phyloP scores from a whole-genome alignment of 1,140 invertebrate species.

The Bacillus rossius region DNA sequence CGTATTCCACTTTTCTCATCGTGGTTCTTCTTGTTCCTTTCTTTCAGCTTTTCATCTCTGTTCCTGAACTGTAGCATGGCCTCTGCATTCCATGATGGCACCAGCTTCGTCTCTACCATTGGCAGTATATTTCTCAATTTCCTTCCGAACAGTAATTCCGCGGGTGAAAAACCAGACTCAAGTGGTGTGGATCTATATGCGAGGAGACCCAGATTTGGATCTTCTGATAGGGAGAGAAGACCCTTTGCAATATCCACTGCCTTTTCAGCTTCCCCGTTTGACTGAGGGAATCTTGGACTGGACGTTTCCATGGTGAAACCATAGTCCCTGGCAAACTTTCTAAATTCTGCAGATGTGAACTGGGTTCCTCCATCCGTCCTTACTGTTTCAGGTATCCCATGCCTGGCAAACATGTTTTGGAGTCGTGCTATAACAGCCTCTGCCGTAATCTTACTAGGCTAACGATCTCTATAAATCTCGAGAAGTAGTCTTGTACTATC shows the following conservation, averaged over 20 bases:
- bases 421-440: background rate
- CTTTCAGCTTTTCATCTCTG: too few relatives aligned
- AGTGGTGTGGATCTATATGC: background rate
- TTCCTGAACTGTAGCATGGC: too few relatives aligned
- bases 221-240: background rate
- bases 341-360: constrained; percentile 10
- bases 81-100: too few relatives aligned
- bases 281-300: constrained; percentile 7
- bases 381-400: constrained; percentile 18
- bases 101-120: too few relatives aligned
- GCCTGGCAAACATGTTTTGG: constrained; percentile 17
- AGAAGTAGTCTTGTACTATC: too few relatives aligned
- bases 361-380: constrained; percentile 18
- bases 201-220: background rate
- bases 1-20: too few relatives aligned
- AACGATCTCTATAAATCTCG: too few relatives aligned
- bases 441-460: background rate
- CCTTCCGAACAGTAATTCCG: background rate
- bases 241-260: background rate
- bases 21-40: too few relatives aligned
- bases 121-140: too few relatives aligned
- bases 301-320: constrained; percentile 13
- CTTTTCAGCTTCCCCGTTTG: constrained; percentile 2
- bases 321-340: constrained; percentile 10
- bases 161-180: background rate